Evolutionary conservation across 2,113 vertebrate genomes (phyloP).

Genomic region (Hipposideros armiger): DNA sequence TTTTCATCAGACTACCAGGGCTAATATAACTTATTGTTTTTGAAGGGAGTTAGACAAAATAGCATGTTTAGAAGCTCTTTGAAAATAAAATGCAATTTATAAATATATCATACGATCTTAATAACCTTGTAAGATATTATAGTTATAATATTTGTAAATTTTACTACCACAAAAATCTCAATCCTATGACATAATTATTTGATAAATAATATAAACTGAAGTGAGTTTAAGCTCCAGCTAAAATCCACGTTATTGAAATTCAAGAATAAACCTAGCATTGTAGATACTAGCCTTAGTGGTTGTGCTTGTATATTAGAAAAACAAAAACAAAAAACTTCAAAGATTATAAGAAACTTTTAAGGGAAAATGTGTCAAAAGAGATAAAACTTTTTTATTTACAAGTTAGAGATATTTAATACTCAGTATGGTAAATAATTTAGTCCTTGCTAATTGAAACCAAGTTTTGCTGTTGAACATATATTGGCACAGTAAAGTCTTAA

Average conservation of each 20-base stretch:
- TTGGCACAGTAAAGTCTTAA: background rate
- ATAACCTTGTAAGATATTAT: background rate
- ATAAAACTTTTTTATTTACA: conserved; percentile 63
- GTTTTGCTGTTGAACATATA: conserved; percentile 31
- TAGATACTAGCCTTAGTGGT: background rate
- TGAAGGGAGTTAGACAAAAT: background rate
- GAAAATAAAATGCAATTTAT: conserved; percentile 22
- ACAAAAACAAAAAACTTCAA: background rate
- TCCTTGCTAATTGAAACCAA: conserved; percentile 58
- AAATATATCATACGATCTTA: conserved; percentile 1
- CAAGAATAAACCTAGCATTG: background rate
- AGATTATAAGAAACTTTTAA: conserved; percentile 45
- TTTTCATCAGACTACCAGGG: background rate
- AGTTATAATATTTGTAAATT: conserved; percentile 32
- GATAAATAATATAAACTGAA: conserved; percentile 27
- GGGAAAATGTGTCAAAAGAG: conserved; percentile 58
- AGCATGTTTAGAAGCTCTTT: background rate
- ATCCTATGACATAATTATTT: background rate
- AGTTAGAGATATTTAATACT: conserved; percentile 32
- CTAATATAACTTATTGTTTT: conserved; percentile 19
- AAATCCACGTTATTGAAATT: conserved; percentile 34
- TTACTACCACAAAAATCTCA: conserved; percentile 2
- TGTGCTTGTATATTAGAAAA: conserved; percentile 17
- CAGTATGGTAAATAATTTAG: conserved; percentile 12
- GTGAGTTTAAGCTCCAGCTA: background rate